Conservation (phyloP, 2,113 vertebrate species). For the Taurulus bubalis region DNA sequence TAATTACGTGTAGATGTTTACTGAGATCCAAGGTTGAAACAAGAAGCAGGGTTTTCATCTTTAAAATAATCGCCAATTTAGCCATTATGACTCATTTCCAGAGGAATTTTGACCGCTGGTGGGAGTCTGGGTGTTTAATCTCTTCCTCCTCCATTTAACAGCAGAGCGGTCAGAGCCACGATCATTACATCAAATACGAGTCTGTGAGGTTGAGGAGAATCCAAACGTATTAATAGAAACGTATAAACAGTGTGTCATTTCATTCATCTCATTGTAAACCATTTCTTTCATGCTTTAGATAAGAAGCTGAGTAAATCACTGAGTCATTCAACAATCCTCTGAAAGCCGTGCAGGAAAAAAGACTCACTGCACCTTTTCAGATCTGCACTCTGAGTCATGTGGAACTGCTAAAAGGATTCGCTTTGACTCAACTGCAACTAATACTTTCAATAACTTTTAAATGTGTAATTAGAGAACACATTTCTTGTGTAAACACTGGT, state of each 20-base stretch:
- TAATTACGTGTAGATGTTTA: conserved; percentile 14
- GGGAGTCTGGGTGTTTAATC: conserved; percentile 13
- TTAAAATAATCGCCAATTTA: background rate
- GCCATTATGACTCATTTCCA: conserved; percentile 1
- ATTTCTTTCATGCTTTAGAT: background rate
- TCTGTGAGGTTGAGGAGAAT: background rate
- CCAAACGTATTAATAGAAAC: conserved; percentile 4
- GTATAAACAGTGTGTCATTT: background rate
- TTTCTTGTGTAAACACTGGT: background rate
- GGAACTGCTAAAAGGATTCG: background rate
- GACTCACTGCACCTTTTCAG: background rate
- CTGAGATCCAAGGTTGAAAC: background rate
- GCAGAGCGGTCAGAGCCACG: background rate
- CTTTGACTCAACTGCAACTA: background rate
- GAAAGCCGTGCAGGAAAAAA: background rate
- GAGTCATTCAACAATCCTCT: background rate
- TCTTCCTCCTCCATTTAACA: conserved; percentile 7
- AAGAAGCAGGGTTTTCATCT: background rate
- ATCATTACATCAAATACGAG: conserved; percentile 4
- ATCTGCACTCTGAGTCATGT: too few relatives aligned
- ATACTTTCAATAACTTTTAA: background rate
- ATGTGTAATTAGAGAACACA: background rate
- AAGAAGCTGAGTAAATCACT: conserved; percentile 3
- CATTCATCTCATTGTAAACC: background rate
- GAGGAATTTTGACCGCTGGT: conserved; percentile 11